Evolutionary conservation across 2,888 invertebrate species (phyloP), one percentile per base, ranked within the genome.

Genomic region (Alitta virens): DNA sequence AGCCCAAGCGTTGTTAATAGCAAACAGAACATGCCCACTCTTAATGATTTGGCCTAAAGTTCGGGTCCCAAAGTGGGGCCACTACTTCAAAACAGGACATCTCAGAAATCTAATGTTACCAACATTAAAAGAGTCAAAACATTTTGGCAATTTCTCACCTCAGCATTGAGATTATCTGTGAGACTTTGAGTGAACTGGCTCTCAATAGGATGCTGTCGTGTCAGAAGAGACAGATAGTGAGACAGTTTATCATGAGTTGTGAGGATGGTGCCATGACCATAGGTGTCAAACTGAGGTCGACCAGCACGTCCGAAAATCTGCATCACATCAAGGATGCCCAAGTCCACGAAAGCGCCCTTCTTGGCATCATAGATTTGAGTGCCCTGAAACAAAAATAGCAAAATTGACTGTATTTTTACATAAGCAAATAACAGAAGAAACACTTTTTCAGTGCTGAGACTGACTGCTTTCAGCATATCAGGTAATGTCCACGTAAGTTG

Each of bases 321-420:
- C 76, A 79, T 75, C 49, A 99, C 98, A 82, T 99, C 99, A 66
- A 99, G 85, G 73, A 99, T 96, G 62, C 95, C 94, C 50, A 99
- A 85, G 80, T 99, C 96, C 0, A 97, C 90, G 83, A 94, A 97
- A 0, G 90, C 86, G 2, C 98, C 96, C 76, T 91, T 91, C 71
- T 94, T 93, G 25, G 97, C 90, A 84, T 99, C 96, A 82, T 99
- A 99, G 68, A 99, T 91, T 81, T 96, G 94, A 9, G 99, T 99
- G 27, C 96, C 94, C 91, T 92, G 83, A 50, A 51, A 63, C 62
- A 62, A 40, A 59, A 46, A 46, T 46, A 46, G 21, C 21, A 21
- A 46, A 12, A 46, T 18, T 9, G 46, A 46, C n/a, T 12, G n/a
- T 21, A 46, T 33, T 33, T 33, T 33, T 7, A 33, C 12, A 7